phyloP scores from a whole-genome alignment of 1,140 invertebrate genomes.

The Bombus pyrosoma region DNA sequence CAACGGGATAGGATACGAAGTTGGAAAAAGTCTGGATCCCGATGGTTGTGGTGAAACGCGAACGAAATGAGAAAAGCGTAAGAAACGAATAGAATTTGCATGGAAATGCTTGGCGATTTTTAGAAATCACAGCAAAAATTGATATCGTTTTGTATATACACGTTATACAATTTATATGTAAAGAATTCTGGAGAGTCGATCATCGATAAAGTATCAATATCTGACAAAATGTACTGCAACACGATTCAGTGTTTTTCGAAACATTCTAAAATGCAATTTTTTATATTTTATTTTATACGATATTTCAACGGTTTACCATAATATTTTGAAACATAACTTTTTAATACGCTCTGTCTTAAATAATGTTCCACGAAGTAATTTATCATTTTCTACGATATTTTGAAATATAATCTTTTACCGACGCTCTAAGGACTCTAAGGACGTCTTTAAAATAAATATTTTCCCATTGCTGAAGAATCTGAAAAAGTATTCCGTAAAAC shows the following conservation, averaged over 20 bases:
- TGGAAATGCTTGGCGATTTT: not conserved
- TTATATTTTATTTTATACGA: no score
- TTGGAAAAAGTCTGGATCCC: no score
- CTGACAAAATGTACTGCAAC: not conserved
- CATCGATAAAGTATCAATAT: no score
- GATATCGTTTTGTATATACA: not conserved
- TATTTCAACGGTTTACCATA: no score
- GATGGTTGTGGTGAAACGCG: not conserved
- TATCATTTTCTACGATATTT: not conserved
- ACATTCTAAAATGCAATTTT: not conserved
- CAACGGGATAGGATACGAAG: not conserved
- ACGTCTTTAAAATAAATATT: no score
- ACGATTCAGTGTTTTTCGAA: not conserved
- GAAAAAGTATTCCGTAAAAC: no score
- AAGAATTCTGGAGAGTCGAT: not conserved
- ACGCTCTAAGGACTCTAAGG: not conserved
- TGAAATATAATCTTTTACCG: not conserved
- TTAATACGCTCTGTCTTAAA: no score
- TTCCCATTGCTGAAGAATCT: no score
- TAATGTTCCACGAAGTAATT: not conserved
- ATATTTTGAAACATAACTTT: not conserved
- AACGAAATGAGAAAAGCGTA: not conserved
- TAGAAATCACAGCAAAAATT: not conserved
- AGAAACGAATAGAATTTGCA: slow-evolving; percentile 1
- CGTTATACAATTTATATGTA: not conserved